Evolutionary conservation across 2,113 vertebrate genomes (phyloP).

Genomic region (Callaeas wilsoni): DNA sequence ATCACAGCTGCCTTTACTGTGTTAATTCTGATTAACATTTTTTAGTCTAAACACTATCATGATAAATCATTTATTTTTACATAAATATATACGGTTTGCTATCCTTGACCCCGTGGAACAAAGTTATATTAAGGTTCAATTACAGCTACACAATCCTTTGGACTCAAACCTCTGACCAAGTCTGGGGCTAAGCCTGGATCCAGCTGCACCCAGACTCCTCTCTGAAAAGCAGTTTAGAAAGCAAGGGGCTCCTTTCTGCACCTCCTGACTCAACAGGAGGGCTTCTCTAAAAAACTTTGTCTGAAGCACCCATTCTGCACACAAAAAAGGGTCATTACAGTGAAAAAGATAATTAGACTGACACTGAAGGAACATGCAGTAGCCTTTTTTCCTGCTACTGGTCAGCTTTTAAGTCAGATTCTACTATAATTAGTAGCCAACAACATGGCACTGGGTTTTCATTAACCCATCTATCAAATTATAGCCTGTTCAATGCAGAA

Average conservation of each 20-base stretch:
- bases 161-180: background rate
- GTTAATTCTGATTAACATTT: background rate
- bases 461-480: background rate
- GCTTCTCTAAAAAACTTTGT: background rate
- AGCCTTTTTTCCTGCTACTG: background rate
- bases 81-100: background rate
- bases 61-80: background rate
- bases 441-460: background rate
- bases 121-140: too few species aligned
- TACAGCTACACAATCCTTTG: background rate
- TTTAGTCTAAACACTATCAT: background rate
- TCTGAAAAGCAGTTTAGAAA: background rate
- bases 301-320: background rate
- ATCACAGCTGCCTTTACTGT: background rate
- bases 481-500: background rate
- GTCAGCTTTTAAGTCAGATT: slow-evolving; percentile 8
- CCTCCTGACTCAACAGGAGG: background rate
- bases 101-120: background rate
- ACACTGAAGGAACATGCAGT: background rate
- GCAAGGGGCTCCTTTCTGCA: background rate
- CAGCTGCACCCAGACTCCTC: background rate
- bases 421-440: background rate
- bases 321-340: background rate
- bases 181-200: background rate
- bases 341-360: background rate